These are phyloP conservation scores for Pristis pectinata DNA, from an alignment of 2,797 vertebrate species.

Conservation along the genomic window DNA sequence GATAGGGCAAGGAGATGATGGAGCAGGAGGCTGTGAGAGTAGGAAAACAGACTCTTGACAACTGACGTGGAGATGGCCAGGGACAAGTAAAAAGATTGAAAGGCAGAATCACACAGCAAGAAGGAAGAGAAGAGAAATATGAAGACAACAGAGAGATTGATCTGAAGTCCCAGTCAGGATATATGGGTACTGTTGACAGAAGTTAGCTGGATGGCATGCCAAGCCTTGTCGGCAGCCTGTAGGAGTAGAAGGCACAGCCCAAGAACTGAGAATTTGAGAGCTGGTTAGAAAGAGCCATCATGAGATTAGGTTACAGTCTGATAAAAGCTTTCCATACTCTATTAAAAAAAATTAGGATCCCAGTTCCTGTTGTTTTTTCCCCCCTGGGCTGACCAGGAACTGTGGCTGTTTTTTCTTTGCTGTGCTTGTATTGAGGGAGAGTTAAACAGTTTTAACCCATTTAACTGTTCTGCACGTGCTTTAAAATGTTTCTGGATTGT, in stretches of 20 bases:
- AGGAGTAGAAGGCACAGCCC: not conserved
- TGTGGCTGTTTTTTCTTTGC: not conserved
- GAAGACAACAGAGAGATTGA: not conserved
- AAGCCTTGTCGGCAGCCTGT: not conserved
- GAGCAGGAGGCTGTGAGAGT: not conserved
- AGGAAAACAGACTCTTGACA: not conserved
- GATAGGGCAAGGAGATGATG: not conserved
- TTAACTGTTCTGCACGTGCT: not conserved
- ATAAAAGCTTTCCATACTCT: not conserved
- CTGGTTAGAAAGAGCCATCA: not conserved
- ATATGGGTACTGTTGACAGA: slow-evolving; percentile 34
- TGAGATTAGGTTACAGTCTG: not conserved
- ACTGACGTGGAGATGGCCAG: not conserved
- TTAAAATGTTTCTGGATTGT: not conserved
- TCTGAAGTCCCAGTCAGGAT: not conserved
- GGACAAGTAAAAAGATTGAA: not conserved
- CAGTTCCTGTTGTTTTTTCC: not conserved
- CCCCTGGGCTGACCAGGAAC: not conserved
- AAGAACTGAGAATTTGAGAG: not conserved
- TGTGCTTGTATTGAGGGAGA: not conserved
- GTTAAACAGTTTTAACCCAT: not conserved
- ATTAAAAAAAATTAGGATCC: not conserved
- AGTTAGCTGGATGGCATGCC: slow-evolving; percentile 25
- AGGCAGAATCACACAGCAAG: not conserved
- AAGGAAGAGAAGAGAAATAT: not conserved